Conservation (phyloP, 2,888 invertebrate species). For the Nymphalis urticae region DNA sequence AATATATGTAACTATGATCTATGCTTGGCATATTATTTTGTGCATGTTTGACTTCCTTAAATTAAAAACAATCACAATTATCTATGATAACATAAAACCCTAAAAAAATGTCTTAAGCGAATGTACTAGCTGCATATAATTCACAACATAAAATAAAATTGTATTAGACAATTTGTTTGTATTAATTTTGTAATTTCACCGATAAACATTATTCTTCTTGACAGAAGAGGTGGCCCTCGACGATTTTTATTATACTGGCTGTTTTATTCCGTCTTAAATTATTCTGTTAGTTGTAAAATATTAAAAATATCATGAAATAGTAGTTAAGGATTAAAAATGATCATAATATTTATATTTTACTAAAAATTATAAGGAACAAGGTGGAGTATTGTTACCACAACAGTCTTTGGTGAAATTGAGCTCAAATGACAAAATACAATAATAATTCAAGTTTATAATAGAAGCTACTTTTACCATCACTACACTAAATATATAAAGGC, state of each 20-base stretch:
- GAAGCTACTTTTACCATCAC: slow-evolving; percentile 6
- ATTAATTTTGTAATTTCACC: no score
- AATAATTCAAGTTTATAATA: slow-evolving; percentile 9
- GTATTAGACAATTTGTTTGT: neutral
- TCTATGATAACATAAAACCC: neutral
- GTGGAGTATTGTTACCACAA: slow-evolving; percentile 3
- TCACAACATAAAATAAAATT: slow-evolving; percentile 6
- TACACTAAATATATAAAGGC: slow-evolving; percentile 25
- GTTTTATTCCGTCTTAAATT: neutral
- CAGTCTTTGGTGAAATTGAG: slow-evolving; percentile 76
- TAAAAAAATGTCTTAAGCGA: neutral
- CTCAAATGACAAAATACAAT: slow-evolving; percentile 45
- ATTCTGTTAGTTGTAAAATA: neutral
- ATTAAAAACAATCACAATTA: neutral
- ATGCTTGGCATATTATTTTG: neutral
- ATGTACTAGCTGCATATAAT: neutral
- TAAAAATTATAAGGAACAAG: slow-evolving; percentile 9
- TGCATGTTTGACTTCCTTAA: neutral
- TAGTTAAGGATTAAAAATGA: neutral
- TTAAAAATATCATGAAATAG: neutral
- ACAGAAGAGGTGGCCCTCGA: no score
- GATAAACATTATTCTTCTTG: no score
- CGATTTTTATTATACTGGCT: no score
- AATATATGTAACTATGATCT: neutral
- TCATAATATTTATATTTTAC: neutral